Percentiles rank a stretch among this genome's conserved stretches.
phyloP scores from a whole-genome alignment of 2,888 invertebrate genomes.

The Pinctada fucata region DNA sequence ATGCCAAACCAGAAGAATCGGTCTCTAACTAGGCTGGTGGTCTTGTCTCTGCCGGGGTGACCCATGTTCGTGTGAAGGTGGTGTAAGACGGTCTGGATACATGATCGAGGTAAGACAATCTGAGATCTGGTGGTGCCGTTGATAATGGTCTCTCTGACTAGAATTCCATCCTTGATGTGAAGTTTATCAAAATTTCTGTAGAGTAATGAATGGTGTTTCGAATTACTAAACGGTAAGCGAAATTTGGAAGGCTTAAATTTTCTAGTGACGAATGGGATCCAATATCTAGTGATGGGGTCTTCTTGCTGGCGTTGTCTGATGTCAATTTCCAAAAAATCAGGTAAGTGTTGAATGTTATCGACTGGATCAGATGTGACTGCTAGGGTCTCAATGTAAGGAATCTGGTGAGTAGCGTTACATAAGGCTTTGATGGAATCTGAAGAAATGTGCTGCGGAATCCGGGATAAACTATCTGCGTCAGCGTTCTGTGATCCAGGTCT shows the following conservation, averaged over 20 bases:
- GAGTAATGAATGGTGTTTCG: neutral
- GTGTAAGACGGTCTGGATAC: too few relatives aligned
- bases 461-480: neutral
- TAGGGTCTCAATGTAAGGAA: neutral
- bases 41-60: too few relatives aligned
- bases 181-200: constrained; percentile 2
- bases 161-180: neutral
- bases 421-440: constrained; percentile 1
- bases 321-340: neutral
- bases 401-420: neutral
- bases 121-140: neutral
- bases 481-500: neutral
- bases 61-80: too few relatives aligned
- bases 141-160: neutral
- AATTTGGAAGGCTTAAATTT: neutral
- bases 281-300: neutral
- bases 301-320: neutral
- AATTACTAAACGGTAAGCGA: neutral
- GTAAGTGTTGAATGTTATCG: neutral
- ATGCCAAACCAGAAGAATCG: neutral
- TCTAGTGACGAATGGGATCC: neutral
- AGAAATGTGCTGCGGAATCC: neutral
- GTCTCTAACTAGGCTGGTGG: too few relatives aligned
- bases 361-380: constrained; percentile 1
- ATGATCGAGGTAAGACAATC: neutral